Evolutionary conservation across 2,113 vertebrate genomes (phyloP).

Genomic region (Loxodonta africana): DNA sequence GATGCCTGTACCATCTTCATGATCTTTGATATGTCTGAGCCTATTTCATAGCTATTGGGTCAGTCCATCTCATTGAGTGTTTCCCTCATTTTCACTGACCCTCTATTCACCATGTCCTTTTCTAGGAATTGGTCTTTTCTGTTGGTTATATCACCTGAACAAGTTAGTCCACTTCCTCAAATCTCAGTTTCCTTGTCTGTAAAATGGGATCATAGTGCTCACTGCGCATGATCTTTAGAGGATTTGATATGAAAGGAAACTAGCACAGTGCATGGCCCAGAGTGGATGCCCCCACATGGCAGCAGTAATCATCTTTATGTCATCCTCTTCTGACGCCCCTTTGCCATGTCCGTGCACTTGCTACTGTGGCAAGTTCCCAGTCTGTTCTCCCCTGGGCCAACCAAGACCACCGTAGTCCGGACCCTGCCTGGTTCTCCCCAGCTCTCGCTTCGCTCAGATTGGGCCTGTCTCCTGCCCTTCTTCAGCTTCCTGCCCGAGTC

Average conservation of each 20-base stretch:
- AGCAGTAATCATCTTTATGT: rapidly evolving
- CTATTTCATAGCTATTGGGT: no score
- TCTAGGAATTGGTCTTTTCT: not conserved
- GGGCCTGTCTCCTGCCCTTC: not conserved
- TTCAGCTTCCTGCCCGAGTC: not conserved
- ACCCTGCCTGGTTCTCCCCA: not conserved
- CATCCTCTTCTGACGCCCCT: not conserved
- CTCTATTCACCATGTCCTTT: no score
- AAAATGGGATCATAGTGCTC: no score
- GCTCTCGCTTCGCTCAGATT: not conserved
- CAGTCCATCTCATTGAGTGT: no score
- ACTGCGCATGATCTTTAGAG: rapidly evolving
- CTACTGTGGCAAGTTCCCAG: not conserved
- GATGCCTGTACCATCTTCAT: no score
- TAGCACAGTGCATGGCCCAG: not conserved
- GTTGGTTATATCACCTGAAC: rapidly evolving
- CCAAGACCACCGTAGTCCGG: no score
- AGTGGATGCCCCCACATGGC: rapidly evolving
- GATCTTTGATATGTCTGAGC: no score
- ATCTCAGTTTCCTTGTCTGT: no score
- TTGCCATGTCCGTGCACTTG: rapidly evolving
- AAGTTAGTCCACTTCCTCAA: not conserved
- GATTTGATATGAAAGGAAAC: not conserved
- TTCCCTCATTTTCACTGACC: no score
- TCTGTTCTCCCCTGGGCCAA: not conserved